These are phyloP conservation scores for Sebastes kiyomatsui DNA, from an alignment of 2,797 vertebrate genomes.

Conservation along the genomic window DNA sequence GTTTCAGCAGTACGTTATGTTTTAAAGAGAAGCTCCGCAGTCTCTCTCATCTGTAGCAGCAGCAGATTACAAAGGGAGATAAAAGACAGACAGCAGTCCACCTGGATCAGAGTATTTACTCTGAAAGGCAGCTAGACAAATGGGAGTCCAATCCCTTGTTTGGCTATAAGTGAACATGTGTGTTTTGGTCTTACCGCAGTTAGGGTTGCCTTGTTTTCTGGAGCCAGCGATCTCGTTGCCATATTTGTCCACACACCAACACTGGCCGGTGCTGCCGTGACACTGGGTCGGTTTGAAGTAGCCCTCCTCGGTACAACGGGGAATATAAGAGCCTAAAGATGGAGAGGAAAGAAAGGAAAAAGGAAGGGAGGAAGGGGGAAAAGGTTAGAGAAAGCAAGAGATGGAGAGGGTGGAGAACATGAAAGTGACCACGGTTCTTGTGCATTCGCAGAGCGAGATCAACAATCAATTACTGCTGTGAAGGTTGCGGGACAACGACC, in stretches of 20 bases:
- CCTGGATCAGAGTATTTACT: conserved; percentile 25
- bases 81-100: conserved; percentile 13
- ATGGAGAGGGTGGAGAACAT: background rate
- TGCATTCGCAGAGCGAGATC: conserved; percentile 57
- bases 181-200: conserved; percentile 85
- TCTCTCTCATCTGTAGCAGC: background rate
- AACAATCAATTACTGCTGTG: conserved; percentile 67
- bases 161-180: background rate
- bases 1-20: conserved; percentile 14
- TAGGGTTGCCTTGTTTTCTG: conserved; percentile 92
- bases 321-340: conserved; percentile 87
- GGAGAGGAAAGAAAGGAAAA: background rate
- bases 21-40: conserved; percentile 29
- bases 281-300: conserved; percentile 97
- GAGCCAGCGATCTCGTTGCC: conserved; percentile 96
- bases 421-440: conserved; percentile 43
- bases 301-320: conserved; percentile 93
- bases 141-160: conserved; percentile 1
- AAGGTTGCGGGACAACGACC: conserved; percentile 67
- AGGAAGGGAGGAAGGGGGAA: background rate
- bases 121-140: conserved; percentile 41
- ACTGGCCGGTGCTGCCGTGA: conserved; percentile 93
- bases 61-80: conserved; percentile 18
- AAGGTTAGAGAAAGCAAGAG: background rate
- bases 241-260: conserved; percentile 98